A percentile compares a stretch with the other conserved stretches of the same genome.
Evolutionary conservation across 1,140 invertebrate species (phyloP).

Genomic region (Heliothis virescens): DNA sequence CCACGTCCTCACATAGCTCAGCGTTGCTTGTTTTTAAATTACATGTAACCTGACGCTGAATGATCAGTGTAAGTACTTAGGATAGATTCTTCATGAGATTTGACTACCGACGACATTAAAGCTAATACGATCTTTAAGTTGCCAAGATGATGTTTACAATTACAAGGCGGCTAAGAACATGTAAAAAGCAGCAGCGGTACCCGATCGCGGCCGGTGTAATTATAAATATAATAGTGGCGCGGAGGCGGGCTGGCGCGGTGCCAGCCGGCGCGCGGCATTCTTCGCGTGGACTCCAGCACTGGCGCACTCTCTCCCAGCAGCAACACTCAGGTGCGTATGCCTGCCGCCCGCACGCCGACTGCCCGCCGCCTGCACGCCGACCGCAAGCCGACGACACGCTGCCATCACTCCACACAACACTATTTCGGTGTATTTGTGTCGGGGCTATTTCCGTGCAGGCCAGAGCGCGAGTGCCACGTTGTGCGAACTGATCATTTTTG

Average conservation of each 20-base stretch:
- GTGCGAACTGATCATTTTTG: constrained; percentile 19
- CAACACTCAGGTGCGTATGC: constrained; percentile 37
- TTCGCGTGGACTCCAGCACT: constrained; percentile 8
- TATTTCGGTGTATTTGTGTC: constrained; percentile 21
- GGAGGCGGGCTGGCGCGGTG: constrained; percentile 41
- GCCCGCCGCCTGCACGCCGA: not conserved
- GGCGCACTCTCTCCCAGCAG: not conserved
- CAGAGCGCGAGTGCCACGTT: constrained; percentile 25
- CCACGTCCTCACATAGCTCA: no score
- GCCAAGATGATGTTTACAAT: constrained; percentile 4
- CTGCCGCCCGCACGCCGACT: not conserved
- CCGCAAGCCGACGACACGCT: not conserved
- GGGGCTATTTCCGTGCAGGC: constrained; percentile 20
- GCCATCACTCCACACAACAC: not conserved
- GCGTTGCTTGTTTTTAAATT: no score
- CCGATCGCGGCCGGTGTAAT: constrained; percentile 15
- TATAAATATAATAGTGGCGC: constrained; percentile 47
- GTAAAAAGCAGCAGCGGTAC: not conserved
- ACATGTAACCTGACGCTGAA: no score
- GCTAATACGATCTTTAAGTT: no score
- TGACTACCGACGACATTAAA: no score
- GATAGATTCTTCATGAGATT: no score
- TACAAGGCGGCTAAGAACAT: constrained; percentile 17
- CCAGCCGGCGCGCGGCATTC: constrained; percentile 43
- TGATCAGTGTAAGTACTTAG: no score